Base-by-base conservation (phyloP, 2,888 invertebrate genomes). In the Brachypalpus laphriformis region DNA sequence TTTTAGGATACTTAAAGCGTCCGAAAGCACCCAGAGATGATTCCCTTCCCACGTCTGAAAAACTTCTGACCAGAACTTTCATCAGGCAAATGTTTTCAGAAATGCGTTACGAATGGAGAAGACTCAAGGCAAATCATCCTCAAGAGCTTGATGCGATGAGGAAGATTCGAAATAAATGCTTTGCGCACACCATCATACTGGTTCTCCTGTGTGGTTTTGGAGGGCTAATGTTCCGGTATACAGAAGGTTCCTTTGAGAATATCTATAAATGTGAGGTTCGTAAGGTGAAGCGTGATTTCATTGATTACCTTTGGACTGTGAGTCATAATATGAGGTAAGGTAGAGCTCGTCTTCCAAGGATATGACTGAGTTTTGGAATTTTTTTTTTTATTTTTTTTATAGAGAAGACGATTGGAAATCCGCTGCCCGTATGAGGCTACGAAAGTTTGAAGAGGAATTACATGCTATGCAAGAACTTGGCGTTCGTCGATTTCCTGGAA, bases 371-470 rank as follows among this genome's bases (percentile, higher is more conserved):
- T 5, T 0, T 20, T 42, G n/a, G 1, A 2, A 4, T 1, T 7
- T 28, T 28, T 7, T 28, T 25, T 5, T 25, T 25, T 1, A 25
- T 25, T 40, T 56, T 18, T n/a, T n/a, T 74, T 71, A 16, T 91
- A 94, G 95, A 70, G 97, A 97, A 91, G 97, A 97, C 61, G 97
- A 97, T 89, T 97, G 97, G 97, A 97, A 97, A 89, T 95, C 96
- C 9, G 93, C 96, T 93, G 97, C 97, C 0, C 93, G 97, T 74
- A 94, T 94, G 87, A 95, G 96, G 90, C 91, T 98, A 68, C 94
- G 95, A 90, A 95, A 95, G 87, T 98, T 98, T 90, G 98, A 98
- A 91, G 95, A 96, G 86, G 97, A 97, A 89, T 92, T 98, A 34
- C 96, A 97, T 88, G 94, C 94, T 0, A 96, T 97, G 0, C 96